Conservation (phyloP, 2,113 vertebrate genomes). For the Zeus faber region DNA sequence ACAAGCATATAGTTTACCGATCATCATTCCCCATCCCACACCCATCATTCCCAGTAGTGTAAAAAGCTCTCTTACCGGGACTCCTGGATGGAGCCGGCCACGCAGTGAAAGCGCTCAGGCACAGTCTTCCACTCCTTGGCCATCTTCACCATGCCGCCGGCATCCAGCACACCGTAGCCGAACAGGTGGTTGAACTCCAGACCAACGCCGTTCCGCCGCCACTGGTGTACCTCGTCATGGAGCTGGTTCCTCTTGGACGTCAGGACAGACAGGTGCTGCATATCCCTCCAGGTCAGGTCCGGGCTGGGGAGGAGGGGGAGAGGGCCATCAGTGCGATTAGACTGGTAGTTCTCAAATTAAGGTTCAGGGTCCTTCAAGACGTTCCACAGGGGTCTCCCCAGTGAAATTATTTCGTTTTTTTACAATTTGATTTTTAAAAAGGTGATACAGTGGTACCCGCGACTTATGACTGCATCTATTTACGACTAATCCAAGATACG, state of each 20-base stretch:
- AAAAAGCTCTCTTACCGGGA: constrained; percentile 80
- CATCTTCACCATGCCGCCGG: constrained; percentile 97
- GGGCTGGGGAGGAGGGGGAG: constrained; percentile 66
- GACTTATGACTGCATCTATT: too few relatives aligned
- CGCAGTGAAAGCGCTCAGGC: constrained; percentile 95
- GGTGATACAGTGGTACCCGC: too few relatives aligned
- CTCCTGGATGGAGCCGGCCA: constrained; percentile 91
- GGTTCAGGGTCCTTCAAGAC: too few relatives aligned
- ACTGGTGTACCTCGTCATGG: constrained; percentile 94
- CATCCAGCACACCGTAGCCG: constrained; percentile 94
- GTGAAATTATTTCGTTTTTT: too few relatives aligned
- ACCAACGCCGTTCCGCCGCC: constrained; percentile 93
- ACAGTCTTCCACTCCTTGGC: constrained; percentile 96
- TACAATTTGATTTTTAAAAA: too few relatives aligned
- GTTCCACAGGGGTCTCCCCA: too few relatives aligned
- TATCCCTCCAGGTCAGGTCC: constrained; percentile 94
- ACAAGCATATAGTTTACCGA: too few relatives aligned
- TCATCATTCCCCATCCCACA: background rate
- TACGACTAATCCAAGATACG: too few relatives aligned
- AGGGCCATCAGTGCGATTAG: background rate
- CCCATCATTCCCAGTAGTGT: background rate
- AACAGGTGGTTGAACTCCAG: constrained; percentile 98
- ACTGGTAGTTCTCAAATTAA: background rate
- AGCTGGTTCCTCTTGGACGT: constrained; percentile 98
- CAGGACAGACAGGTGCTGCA: constrained; percentile 95